These are phyloP conservation scores for Etheostoma perlongum DNA, from an alignment of 2,797 vertebrate genomes.

Conservation along the genomic window DNA sequence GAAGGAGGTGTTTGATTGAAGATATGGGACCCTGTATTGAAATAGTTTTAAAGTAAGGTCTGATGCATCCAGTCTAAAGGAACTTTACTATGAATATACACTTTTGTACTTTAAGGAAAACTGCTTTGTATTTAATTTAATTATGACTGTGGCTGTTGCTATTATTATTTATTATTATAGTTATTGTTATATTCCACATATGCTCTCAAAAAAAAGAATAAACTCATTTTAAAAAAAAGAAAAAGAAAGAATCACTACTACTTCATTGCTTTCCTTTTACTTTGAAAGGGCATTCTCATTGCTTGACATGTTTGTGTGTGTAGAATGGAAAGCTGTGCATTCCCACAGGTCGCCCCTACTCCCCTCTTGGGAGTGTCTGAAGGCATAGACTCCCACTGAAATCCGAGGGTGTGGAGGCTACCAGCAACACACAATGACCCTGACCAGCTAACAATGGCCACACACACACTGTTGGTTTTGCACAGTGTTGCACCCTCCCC, in stretches of 20 bases:
- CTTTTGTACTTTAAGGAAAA: too few species aligned
- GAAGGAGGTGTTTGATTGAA: too few species aligned
- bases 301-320: constrained; percentile 46
- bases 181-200: too few species aligned
- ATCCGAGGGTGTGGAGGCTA: constrained; percentile 66
- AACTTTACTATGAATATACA: too few species aligned
- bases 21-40: too few species aligned
- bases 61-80: too few species aligned
- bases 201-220: too few species aligned
- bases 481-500: constrained; percentile 32
- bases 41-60: too few species aligned
- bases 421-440: constrained; percentile 70
- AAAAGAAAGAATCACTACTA: neutral
- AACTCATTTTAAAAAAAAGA: too few species aligned
- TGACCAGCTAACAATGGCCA: constrained; percentile 76
- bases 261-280: constrained; percentile 25
- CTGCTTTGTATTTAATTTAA: too few species aligned
- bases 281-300: constrained; percentile 42
- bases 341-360: constrained; percentile 56
- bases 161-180: too few species aligned
- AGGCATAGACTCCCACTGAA: constrained; percentile 70
- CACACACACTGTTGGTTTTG: constrained; percentile 73
- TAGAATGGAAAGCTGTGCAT: constrained; percentile 57
- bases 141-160: too few species aligned
- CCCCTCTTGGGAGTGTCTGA: constrained; percentile 64